These are phyloP conservation scores for Semnornis frantzii DNA, from an alignment of 2,113 vertebrate genomes.

Conservation along the genomic window DNA sequence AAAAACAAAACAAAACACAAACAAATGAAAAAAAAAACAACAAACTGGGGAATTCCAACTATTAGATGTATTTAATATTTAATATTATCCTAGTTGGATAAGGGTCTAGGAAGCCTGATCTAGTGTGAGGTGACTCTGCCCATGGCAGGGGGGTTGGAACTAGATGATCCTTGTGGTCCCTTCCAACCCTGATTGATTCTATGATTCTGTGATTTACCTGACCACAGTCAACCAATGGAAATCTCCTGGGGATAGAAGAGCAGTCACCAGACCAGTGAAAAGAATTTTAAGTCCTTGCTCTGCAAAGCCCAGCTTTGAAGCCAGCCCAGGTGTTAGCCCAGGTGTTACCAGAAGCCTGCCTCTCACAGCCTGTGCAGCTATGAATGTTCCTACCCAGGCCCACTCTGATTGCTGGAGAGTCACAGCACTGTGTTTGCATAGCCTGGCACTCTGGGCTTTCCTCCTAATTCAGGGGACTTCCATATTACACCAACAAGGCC, in stretches of 20 bases:
- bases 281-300: background rate
- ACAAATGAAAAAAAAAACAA: too few relatives aligned
- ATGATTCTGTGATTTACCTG: background rate
- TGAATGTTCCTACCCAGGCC: background rate
- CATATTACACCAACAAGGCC: accelerated
- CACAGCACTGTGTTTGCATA: background rate
- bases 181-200: too few relatives aligned
- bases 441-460: background rate
- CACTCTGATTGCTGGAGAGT: background rate
- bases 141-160: too few relatives aligned
- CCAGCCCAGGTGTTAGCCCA: background rate
- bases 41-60: background rate
- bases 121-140: too few relatives aligned
- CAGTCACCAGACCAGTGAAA: background rate
- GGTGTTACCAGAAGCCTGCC: background rate
- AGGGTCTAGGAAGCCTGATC: too few relatives aligned
- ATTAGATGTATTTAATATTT: background rate
- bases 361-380: background rate
- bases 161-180: too few relatives aligned
- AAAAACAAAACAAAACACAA: background rate
- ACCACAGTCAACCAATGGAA: background rate
- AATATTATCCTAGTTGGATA: too few relatives aligned
- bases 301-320: background rate
- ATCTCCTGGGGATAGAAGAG: background rate
- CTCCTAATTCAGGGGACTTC: background rate